Evolutionary conservation across 23 tunicate species (phyloP).

Genomic region (Ascidia mentula): DNA sequence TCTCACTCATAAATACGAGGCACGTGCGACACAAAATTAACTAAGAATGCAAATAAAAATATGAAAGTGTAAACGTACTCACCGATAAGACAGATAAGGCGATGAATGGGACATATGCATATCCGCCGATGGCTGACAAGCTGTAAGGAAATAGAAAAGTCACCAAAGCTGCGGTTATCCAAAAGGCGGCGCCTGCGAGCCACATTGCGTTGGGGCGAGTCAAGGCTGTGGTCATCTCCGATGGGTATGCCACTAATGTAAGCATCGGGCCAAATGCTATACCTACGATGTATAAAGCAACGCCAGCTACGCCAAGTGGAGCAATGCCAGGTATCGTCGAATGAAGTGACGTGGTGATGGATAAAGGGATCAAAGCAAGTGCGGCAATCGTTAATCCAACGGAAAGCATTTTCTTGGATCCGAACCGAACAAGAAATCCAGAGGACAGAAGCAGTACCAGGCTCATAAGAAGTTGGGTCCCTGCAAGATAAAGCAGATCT

Average conservation of each 20-base stretch:
- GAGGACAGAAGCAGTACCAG: neutral
- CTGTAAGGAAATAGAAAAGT: constrained; percentile 4
- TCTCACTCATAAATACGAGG: no score
- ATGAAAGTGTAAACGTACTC: no score
- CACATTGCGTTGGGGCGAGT: constrained; percentile 25
- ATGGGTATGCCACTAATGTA: neutral
- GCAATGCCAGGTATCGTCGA: neutral
- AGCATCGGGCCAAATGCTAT: neutral
- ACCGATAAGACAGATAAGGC: neutral
- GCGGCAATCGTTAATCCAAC: constrained; percentile 3
- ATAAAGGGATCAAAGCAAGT: neutral
- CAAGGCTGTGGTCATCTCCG: constrained; percentile 10
- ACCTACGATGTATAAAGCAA: neutral
- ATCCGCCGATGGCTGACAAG: constrained; percentile 4
- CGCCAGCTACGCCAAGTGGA: neutral
- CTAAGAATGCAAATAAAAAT: no score
- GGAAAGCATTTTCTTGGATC: constrained; percentile 20
- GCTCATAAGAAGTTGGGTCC: neutral
- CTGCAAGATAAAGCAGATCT: no score
- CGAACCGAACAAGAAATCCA: constrained; percentile 12
- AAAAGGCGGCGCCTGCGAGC: constrained; percentile 14
- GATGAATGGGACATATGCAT: constrained; percentile 1
- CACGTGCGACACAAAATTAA: no score
- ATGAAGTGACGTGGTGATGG: neutral
- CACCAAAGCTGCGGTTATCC: neutral